A percentile compares a stretch with the other conserved stretches of the same genome.
Evolutionary conservation across 1,140 invertebrate genomes (phyloP).

Genomic region (Araneus ventricosus): DNA sequence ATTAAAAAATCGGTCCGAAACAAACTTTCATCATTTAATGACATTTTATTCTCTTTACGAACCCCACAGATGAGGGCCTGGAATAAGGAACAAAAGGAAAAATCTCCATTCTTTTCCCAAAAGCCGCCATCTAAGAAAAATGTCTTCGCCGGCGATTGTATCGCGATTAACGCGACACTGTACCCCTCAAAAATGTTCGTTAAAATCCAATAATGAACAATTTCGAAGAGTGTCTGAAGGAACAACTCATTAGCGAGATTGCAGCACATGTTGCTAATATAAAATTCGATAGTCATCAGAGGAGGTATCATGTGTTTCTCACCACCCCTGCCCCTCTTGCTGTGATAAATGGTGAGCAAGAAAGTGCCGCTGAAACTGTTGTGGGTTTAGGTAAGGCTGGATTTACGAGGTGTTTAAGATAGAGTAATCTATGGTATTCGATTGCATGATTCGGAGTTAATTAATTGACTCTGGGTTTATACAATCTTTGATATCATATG

Average conservation of each 20-base stretch:
- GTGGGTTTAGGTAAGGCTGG: not conserved
- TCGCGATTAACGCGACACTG: constrained; percentile 53
- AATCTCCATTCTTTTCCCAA: not conserved
- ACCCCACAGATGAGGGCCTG: not conserved
- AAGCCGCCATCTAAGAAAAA: constrained; percentile 48
- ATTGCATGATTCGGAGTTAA: too few species aligned
- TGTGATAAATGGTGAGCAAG: constrained; percentile 28
- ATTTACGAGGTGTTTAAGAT: not conserved
- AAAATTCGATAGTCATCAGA: constrained; percentile 70
- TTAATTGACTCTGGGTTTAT: too few species aligned
- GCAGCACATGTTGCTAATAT: constrained; percentile 73
- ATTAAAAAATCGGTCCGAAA: constrained; percentile 67
- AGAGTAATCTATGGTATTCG: too few species aligned
- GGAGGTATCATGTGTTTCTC: constrained; percentile 35
- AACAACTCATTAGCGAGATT: constrained; percentile 70
- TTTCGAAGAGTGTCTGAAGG: constrained; percentile 46
- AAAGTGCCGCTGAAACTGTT: not conserved
- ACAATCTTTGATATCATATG: too few species aligned
- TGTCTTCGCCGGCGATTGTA: constrained; percentile 66
- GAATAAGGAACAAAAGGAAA: constrained; percentile 41
- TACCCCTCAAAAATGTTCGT: constrained; percentile 67
- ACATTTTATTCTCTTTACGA: constrained; percentile 69
- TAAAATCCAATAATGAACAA: constrained; percentile 76
- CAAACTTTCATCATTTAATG: constrained; percentile 75
- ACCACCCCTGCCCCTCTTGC: not conserved